Evolutionary conservation across 2,113 vertebrate genomes (phyloP).

Genomic region (Aptenodytes patagonicus): DNA sequence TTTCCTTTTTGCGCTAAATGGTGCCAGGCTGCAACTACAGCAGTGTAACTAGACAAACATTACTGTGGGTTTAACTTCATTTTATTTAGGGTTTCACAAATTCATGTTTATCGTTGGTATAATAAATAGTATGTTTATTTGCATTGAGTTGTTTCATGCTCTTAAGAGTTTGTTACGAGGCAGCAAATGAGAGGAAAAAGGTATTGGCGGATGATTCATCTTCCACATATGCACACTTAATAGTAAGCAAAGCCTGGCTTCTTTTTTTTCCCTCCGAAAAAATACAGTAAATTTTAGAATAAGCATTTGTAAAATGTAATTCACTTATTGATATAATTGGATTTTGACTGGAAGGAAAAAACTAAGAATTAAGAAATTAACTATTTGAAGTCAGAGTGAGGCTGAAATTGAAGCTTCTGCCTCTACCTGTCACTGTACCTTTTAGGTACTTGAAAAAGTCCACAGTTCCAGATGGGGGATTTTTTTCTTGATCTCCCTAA

Average conservation of each 20-base stretch:
- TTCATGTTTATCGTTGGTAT: not conserved
- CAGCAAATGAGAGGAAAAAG: not conserved
- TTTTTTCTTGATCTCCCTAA: not conserved
- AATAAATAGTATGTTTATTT: not conserved
- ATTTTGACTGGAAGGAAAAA: not conserved
- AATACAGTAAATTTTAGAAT: not conserved
- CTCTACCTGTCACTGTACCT: not conserved
- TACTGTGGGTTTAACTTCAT: not conserved
- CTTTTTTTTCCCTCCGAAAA: fast-evolving
- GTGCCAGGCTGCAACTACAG: not conserved
- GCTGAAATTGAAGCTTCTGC: not conserved
- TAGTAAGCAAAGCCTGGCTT: not conserved
- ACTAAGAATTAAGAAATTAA: not conserved
- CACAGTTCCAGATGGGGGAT: not conserved
- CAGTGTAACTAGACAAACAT: not conserved
- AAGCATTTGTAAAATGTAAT: not conserved
- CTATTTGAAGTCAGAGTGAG: not conserved
- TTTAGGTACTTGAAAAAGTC: not conserved
- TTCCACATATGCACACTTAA: fast-evolving
- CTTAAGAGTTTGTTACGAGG: not conserved
- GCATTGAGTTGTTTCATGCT: not conserved
- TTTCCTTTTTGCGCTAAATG: not conserved
- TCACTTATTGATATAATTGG: not conserved
- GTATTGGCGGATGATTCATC: not conserved
- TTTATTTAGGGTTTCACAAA: not conserved